phyloP scores from a whole-genome alignment of 1,140 invertebrate genomes.

The Linepithema humile region DNA sequence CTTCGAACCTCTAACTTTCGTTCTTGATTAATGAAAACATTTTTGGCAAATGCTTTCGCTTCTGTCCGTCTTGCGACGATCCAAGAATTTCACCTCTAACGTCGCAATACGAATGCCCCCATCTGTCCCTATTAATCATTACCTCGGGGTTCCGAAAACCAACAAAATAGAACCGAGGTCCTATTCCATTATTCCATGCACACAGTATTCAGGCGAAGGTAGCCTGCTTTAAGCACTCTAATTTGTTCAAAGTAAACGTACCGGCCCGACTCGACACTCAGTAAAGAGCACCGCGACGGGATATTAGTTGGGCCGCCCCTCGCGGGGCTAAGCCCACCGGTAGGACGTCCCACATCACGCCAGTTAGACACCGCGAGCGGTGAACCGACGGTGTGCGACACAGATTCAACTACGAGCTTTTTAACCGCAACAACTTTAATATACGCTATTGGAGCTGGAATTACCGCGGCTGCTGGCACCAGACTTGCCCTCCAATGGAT shows the following conservation, averaged over 20 bases:
- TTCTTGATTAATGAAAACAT: constrained; percentile 94
- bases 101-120: constrained; percentile 89
- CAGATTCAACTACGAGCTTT: constrained; percentile 90
- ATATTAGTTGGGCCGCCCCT: constrained; percentile 82
- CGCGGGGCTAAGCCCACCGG: constrained; percentile 29
- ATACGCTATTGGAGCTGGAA: constrained; percentile 96
- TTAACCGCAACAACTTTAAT: constrained; percentile 94
- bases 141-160: constrained; percentile 88
- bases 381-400: constrained; percentile 83
- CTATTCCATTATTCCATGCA: constrained; percentile 92
- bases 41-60: constrained; percentile 91
- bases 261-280: constrained; percentile 87
- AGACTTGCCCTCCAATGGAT: constrained; percentile 96
- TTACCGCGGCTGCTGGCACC: constrained; percentile 96
- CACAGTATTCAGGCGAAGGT: constrained; percentile 88
- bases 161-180: constrained; percentile 84
- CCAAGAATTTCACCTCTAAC: constrained; percentile 91
- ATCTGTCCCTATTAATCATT: constrained; percentile 82
- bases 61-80: constrained; percentile 90
- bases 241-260: constrained; percentile 92
- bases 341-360: constrained; percentile 47
- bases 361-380: constrained; percentile 61
- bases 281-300: constrained; percentile 86
- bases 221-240: constrained; percentile 92
- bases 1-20: constrained; percentile 93